These are phyloP conservation scores for Aldrovandia affinis DNA, from an alignment of 2,797 vertebrate species.

Conservation along the genomic window DNA sequence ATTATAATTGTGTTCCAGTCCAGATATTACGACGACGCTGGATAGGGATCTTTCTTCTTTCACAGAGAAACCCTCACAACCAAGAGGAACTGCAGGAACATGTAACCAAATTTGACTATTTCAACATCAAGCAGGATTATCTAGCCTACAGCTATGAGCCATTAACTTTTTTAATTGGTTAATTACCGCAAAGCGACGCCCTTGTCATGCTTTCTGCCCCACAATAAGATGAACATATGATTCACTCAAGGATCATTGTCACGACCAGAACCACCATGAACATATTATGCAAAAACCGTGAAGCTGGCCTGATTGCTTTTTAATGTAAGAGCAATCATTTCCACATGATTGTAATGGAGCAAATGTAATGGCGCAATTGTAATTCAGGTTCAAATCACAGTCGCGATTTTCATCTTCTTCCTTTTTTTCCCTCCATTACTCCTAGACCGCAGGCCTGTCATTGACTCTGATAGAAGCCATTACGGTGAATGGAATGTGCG, in stretches of 20 bases:
- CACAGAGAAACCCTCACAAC: background rate
- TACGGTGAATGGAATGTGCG: background rate
- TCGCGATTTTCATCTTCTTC: slow-evolving; percentile 19
- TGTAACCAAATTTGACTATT: background rate
- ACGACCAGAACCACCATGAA: slow-evolving; percentile 41
- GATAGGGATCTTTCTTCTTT: background rate
- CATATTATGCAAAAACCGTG: slow-evolving; percentile 39
- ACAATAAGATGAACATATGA: slow-evolving; percentile 23
- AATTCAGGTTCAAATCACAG: slow-evolving; percentile 33
- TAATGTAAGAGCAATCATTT: slow-evolving; percentile 52
- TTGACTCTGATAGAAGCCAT: background rate
- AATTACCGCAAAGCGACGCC: slow-evolving; percentile 49
- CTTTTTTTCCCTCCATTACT: background rate
- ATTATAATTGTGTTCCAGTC: too few species aligned
- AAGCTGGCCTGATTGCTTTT: slow-evolving; percentile 47
- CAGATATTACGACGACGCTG: too few species aligned
- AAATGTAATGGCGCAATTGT: slow-evolving; percentile 30
- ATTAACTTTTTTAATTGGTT: slow-evolving; percentile 43
- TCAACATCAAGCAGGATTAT: slow-evolving; percentile 40
- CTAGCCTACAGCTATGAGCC: slow-evolving; percentile 36
- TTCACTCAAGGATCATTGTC: slow-evolving; percentile 32
- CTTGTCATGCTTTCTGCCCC: slow-evolving; percentile 31
- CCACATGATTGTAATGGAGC: slow-evolving; percentile 41
- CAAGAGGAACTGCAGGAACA: background rate
- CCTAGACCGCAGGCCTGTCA: background rate